A percentile compares a stretch with the other conserved stretches of the same genome.
Evolutionary conservation across 2,113 vertebrate species (phyloP).

Genomic region (Ciconia stormi): DNA sequence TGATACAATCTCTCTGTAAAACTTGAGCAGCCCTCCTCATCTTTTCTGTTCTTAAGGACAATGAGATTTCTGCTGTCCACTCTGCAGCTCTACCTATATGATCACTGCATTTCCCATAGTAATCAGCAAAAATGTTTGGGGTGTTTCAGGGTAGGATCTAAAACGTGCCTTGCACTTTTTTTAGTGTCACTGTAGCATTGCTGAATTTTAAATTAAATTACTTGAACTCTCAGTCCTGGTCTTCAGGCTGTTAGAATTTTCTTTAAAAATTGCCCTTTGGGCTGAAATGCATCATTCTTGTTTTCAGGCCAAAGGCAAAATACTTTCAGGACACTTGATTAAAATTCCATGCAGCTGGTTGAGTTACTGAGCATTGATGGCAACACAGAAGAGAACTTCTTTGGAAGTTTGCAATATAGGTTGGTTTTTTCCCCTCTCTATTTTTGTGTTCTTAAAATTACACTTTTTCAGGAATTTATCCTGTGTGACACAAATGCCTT

Average conservation of each 20-base stretch:
- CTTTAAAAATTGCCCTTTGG: not conserved
- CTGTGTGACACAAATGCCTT: not conserved
- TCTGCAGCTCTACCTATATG: not conserved
- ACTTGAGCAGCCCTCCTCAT: not conserved
- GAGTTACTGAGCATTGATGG: not conserved
- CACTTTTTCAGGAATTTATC: not conserved
- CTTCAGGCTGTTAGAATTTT: not conserved
- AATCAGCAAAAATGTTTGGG: not conserved
- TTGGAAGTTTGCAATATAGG: not conserved
- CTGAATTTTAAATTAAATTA: not conserved
- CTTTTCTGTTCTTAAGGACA: not conserved
- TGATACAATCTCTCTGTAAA: not conserved
- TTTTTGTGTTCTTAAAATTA: not conserved
- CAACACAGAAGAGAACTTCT: not conserved
- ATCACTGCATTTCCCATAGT: not conserved
- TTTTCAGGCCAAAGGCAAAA: conserved; percentile 54
- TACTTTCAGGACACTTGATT: conserved; percentile 46
- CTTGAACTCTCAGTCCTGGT: not conserved
- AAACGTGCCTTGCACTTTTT: not conserved
- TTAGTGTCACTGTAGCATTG: not conserved
- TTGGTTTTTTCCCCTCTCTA: rapidly evolving
- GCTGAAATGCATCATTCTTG: conserved; percentile 26
- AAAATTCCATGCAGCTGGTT: not conserved
- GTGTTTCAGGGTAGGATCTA: not conserved
- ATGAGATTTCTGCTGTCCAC: not conserved